Percentiles rank a stretch among this genome's conserved stretches.
Evolutionary conservation across 2,888 invertebrate species (phyloP).

Genomic region (Chironomus tentans): DNA sequence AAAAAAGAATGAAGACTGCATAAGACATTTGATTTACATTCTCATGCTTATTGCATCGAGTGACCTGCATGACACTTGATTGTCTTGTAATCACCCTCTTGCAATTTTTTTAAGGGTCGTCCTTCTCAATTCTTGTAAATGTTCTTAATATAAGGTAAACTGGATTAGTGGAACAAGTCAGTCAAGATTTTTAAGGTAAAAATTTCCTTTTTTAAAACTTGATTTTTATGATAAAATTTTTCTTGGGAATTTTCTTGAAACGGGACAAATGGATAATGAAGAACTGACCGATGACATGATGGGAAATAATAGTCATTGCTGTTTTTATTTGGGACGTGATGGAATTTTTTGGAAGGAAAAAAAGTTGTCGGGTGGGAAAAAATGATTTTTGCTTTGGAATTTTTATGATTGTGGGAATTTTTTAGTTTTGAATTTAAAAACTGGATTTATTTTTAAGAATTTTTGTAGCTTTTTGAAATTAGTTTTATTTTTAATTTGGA

Average conservation of each 20-base stretch:
- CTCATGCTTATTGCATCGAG: neutral
- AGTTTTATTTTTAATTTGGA: too few species aligned
- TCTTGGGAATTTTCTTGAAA: neutral
- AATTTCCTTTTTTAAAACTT: neutral
- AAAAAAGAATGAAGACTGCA: neutral
- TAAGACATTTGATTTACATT: neutral
- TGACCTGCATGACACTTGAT: constrained; percentile 7
- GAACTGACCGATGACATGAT: neutral
- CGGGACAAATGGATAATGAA: too few species aligned
- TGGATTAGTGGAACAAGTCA: neutral
- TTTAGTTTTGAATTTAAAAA: too few species aligned
- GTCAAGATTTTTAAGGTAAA: neutral
- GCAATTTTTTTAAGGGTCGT: neutral
- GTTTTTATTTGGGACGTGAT: neutral
- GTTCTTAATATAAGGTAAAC: neutral
- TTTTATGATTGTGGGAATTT: too few species aligned
- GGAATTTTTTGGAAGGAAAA: neutral
- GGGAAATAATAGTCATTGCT: neutral
- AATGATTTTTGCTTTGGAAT: neutral
- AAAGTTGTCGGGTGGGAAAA: constrained; percentile 1
- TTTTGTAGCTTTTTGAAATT: too few species aligned
- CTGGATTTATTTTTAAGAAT: too few species aligned
- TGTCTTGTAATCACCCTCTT: neutral
- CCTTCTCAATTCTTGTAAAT: neutral
- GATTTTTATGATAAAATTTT: neutral